These are phyloP conservation scores for Anhinga rufa DNA, from an alignment of 2,113 vertebrate species.

Conservation along the genomic window DNA sequence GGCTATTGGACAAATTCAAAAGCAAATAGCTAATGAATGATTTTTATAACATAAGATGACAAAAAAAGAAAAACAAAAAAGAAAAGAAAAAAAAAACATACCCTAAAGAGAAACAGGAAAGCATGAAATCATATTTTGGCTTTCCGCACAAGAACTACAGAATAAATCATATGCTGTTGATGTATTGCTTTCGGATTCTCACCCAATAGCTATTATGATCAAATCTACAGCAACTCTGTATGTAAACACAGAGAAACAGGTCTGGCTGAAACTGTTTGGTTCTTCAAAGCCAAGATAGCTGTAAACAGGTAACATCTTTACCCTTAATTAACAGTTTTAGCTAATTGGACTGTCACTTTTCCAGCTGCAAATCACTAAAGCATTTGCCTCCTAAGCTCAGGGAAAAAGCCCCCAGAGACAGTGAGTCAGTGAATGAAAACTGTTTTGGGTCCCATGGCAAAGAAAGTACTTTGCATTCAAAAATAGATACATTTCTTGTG, in stretches of 20 bases:
- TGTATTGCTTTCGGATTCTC: background rate
- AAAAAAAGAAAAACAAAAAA: background rate
- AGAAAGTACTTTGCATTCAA: slow-evolving; percentile 40
- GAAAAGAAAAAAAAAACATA: background rate
- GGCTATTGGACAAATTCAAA: background rate
- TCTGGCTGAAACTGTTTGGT: background rate
- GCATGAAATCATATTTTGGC: background rate
- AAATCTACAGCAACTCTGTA: background rate
- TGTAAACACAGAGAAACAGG: background rate
- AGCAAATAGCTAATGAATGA: background rate
- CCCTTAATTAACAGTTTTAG: background rate
- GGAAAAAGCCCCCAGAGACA: slow-evolving; percentile 34
- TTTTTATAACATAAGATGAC: background rate
- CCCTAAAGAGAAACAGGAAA: background rate
- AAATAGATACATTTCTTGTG: slow-evolving; percentile 60
- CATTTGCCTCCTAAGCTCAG: slow-evolving; percentile 9
- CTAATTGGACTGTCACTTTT: background rate
- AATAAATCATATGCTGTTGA: slow-evolving; percentile 8
- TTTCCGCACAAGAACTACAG: background rate
- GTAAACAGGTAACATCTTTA: background rate
- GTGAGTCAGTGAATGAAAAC: slow-evolving; percentile 42
- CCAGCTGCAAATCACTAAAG: background rate
- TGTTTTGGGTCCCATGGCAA: slow-evolving; percentile 50
- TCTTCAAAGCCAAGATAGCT: background rate
- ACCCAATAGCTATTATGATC: background rate